Percentiles rank a stretch among this genome's conserved stretches.
Evolutionary conservation across 1,140 invertebrate genomes (phyloP).

Genomic region (Philopotamus ludificatus): DNA sequence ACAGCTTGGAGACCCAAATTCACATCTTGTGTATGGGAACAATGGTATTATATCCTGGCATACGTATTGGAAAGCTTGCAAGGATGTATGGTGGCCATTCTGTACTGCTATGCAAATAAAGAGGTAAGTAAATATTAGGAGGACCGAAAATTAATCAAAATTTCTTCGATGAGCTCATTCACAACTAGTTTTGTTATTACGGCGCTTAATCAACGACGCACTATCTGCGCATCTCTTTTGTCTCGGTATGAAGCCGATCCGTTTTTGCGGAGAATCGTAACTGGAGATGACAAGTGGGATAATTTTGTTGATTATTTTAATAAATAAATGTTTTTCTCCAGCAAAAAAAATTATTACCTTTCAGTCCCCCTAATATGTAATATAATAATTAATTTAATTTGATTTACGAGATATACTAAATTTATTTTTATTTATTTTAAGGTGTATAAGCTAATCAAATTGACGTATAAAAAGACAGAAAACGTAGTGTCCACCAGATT

Average conservation of each 20-base stretch:
- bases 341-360: no score
- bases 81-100: slow-evolving; percentile 57
- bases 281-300: no score
- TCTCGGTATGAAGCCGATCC: no score
- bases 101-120: slow-evolving; percentile 62
- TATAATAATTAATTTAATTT: neutral
- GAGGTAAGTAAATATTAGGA: slow-evolving; percentile 57
- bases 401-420: slow-evolving; percentile 3
- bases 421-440: slow-evolving; percentile 38
- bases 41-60: slow-evolving; percentile 57
- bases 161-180: no score
- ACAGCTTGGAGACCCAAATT: slow-evolving; percentile 51
- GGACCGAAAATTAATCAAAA: no score
- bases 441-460: slow-evolving; percentile 50
- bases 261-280: no score
- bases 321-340: no score
- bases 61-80: slow-evolving; percentile 59
- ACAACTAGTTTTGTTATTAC: neutral
- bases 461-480: slow-evolving; percentile 53
- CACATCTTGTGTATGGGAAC: slow-evolving; percentile 52
- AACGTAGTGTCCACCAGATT: slow-evolving; percentile 48
- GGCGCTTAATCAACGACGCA: neutral
- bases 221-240: no score
- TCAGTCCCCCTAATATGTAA: neutral
- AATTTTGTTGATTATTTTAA: neutral